phyloP scores from a whole-genome alignment of 2,113 vertebrate genomes.

The Poicephalus gulielmi region DNA sequence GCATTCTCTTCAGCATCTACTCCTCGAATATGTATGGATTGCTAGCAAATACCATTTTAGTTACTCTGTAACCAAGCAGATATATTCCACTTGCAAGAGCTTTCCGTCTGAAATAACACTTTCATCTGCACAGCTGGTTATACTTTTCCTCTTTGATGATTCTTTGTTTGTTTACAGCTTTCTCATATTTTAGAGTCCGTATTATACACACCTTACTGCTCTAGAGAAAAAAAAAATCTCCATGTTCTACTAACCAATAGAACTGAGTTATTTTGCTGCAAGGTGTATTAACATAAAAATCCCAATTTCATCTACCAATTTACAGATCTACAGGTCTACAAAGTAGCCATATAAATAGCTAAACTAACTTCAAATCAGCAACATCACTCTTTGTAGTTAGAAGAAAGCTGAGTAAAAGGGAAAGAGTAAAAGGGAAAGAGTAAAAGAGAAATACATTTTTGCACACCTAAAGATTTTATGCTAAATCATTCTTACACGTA shows the following conservation, averaged over 20 bases:
- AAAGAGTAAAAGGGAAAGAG: not conserved
- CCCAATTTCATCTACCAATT: not conserved
- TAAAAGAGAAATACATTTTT: not conserved
- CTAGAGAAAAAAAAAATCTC: not conserved
- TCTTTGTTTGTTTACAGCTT: not conserved
- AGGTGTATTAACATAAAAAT: not conserved
- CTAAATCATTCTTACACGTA: not conserved
- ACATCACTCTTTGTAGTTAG: not conserved
- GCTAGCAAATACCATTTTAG: not conserved
- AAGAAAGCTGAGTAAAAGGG: not conserved
- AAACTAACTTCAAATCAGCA: not conserved
- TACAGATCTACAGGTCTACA: not conserved
- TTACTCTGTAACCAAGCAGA: not conserved
- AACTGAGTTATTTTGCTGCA: not conserved
- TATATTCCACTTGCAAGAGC: not conserved
- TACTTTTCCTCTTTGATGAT: not conserved
- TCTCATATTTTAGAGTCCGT: not conserved
- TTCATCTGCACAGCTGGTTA: not conserved
- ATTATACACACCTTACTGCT: not conserved
- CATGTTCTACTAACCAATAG: not conserved
- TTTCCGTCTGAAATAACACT: conserved; percentile 3
- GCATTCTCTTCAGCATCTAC: not conserved
- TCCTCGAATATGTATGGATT: not conserved
- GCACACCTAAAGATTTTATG: not conserved
- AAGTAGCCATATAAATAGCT: not conserved